These are phyloP conservation scores for Caenorhabditis angaria DNA, from an alignment of 2,888 invertebrate species.

Conservation along the genomic window DNA sequence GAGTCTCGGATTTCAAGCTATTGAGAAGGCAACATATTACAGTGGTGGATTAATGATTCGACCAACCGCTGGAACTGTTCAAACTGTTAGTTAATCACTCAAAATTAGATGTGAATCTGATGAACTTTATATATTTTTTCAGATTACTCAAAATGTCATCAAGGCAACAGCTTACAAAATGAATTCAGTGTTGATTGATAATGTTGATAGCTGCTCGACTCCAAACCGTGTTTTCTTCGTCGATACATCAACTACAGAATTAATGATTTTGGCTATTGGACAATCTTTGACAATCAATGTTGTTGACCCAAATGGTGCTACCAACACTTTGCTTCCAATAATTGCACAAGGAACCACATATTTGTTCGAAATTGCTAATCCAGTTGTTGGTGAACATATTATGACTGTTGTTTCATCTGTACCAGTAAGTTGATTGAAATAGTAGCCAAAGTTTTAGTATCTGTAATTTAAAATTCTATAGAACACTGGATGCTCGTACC, in stretches of 20 bases:
- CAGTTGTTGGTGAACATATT: slow-evolving; percentile 52
- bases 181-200: slow-evolving; percentile 53
- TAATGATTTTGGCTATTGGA: slow-evolving; percentile 59
- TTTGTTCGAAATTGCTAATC: slow-evolving; percentile 37
- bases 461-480: not conserved
- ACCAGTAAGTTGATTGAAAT: slow-evolving; percentile 8
- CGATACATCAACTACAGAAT: slow-evolving; percentile 50
- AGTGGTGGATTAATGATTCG: slow-evolving; percentile 52
- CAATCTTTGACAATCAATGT: slow-evolving; percentile 44
- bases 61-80: slow-evolving; percentile 14
- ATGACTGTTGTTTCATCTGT: slow-evolving; percentile 34
- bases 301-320: slow-evolving; percentile 55
- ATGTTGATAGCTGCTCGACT: slow-evolving; percentile 33
- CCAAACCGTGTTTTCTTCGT: slow-evolving; percentile 53
- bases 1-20: slow-evolving; percentile 47
- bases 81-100: slow-evolving; percentile 18
- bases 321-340: slow-evolving; percentile 21
- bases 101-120: not conserved
- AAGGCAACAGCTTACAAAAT: slow-evolving; percentile 51
- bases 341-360: slow-evolving; percentile 25
- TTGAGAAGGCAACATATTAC: slow-evolving; percentile 46
- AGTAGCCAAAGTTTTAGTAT: not conserved
- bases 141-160: slow-evolving; percentile 45
- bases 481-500: slow-evolving; percentile 52
- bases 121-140: not conserved